These are phyloP conservation scores for Cheirogaleus major DNA, from an alignment of 2,797 vertebrate genomes.

Conservation along the genomic window DNA sequence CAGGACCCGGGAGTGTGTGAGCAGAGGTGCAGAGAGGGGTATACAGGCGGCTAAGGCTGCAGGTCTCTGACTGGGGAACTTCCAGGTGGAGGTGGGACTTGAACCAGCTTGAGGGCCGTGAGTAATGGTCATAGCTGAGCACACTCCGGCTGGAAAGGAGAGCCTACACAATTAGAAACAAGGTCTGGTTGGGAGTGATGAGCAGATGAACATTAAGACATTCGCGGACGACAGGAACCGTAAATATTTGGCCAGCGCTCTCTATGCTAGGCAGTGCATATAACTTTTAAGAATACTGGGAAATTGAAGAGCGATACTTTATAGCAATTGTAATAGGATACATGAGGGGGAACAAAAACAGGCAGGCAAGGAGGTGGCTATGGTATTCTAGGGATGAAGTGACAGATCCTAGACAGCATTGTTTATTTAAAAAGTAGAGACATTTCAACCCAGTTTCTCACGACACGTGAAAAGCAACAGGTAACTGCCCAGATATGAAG, in stretches of 20 bases:
- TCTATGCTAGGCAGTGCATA: too few relatives aligned
- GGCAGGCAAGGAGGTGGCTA: background rate
- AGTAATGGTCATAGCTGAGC: background rate
- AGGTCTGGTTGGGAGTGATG: background rate
- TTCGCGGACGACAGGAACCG: background rate
- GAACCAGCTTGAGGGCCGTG: background rate
- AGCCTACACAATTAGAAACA: background rate
- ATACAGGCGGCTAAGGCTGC: background rate
- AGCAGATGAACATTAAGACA: background rate
- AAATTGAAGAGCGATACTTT: background rate
- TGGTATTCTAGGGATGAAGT: too few relatives aligned
- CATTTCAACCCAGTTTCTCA: background rate
- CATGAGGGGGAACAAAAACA: background rate
- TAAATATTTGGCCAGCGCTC: background rate
- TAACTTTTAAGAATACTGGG: background rate
- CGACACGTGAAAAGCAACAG: background rate
- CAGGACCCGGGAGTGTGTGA: background rate
- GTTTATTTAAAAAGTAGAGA: background rate
- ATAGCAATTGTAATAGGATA: background rate
- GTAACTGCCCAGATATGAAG: background rate
- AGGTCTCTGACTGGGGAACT: background rate
- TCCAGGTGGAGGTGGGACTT: background rate
- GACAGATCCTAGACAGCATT: background rate
- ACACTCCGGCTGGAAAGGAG: background rate
- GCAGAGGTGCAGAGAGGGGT: background rate